phyloP scores from a whole-genome alignment of 2,888 invertebrate genomes.

The Pseudolycoriella hygida region DNA sequence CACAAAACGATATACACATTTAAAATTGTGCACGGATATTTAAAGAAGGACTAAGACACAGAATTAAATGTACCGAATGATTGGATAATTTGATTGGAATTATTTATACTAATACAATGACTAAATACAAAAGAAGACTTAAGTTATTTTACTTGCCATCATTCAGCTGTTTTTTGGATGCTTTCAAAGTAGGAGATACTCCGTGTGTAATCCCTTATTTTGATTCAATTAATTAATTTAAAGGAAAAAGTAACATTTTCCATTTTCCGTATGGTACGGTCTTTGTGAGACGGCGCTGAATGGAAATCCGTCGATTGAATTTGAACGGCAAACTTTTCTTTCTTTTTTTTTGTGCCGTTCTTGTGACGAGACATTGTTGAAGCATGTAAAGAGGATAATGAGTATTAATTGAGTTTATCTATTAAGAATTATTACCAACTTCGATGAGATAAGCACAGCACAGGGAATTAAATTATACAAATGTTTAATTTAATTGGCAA shows the following conservation, averaged over 20 bases:
- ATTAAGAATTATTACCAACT: too few species aligned
- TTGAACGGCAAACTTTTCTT: neutral
- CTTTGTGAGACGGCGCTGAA: neutral
- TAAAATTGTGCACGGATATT: neutral
- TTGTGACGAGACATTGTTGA: neutral
- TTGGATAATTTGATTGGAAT: constrained; percentile 19
- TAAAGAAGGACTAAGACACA: constrained; percentile 4
- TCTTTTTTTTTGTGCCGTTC: neutral
- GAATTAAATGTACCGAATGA: constrained; percentile 21
- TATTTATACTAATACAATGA: constrained; percentile 10
- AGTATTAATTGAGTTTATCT: too few species aligned
- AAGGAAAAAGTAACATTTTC: too few species aligned
- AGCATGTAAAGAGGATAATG: too few species aligned
- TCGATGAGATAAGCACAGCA: too few species aligned
- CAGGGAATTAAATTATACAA: too few species aligned
- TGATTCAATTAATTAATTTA: constrained; percentile 9
- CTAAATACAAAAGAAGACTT: neutral
- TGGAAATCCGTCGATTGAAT: neutral
- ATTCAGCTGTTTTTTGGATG: too few species aligned
- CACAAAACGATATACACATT: neutral
- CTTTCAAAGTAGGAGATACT: neutral
- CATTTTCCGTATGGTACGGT: too few species aligned
- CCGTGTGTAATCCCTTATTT: constrained; percentile 6
- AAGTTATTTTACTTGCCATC: neutral
- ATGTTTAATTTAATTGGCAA: too few species aligned